phyloP scores from a whole-genome alignment of 2,797 vertebrate genomes.

The Microtus agrestis region DNA sequence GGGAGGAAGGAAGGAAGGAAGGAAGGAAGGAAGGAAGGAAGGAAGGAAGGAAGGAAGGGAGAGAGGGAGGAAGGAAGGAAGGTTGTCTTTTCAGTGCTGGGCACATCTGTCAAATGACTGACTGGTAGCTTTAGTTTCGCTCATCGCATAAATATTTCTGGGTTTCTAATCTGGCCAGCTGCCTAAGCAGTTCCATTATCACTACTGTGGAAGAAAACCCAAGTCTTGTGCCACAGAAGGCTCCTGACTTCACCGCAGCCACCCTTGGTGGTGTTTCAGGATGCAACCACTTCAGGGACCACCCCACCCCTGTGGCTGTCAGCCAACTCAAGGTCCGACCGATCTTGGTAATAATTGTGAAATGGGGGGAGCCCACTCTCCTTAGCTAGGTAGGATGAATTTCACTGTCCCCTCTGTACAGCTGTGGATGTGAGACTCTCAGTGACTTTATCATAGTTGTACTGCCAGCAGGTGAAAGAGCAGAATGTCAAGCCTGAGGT shows the following conservation, averaged over 20 bases:
- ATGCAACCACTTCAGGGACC: background rate
- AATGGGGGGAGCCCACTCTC: background rate
- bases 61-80: background rate
- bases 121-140: background rate
- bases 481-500: background rate
- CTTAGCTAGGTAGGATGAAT: background rate
- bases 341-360: background rate
- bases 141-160: background rate
- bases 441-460: background rate
- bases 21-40: background rate
- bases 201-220: background rate
- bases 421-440: background rate
- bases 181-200: background rate
- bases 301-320: background rate
- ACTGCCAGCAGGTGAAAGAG: background rate
- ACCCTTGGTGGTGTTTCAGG: background rate
- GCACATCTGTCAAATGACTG: background rate
- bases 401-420: background rate
- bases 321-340: background rate
- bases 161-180: background rate
- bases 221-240: background rate
- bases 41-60: fast-evolving
- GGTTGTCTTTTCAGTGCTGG: background rate
- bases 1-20: background rate
- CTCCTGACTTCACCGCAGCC: background rate